phyloP scores from a whole-genome alignment of 2,888 invertebrate species.

The Chorisops tibialis region DNA sequence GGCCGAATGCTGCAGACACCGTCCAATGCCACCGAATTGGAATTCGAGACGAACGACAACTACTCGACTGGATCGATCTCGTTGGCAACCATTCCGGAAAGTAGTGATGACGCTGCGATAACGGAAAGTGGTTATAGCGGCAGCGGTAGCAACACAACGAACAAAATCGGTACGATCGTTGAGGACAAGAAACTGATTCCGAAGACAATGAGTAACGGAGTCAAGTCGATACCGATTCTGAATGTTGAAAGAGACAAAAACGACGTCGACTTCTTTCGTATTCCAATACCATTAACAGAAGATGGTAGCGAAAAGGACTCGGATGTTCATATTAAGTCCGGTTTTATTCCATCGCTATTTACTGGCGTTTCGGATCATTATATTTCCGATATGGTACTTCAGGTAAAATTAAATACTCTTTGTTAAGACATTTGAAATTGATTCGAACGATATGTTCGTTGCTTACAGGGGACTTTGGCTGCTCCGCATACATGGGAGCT shows the following conservation, averaged over 20 bases:
- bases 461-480: slow-evolving; percentile 56
- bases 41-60: slow-evolving; percentile 53
- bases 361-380: slow-evolving; percentile 64
- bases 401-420: slow-evolving; percentile 55
- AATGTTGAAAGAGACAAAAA: slow-evolving; percentile 20
- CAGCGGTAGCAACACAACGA: neutral
- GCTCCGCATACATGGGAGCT: slow-evolving; percentile 60
- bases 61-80: slow-evolving; percentile 39
- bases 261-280: neutral
- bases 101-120: neutral
- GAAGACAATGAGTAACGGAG: neutral
- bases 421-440: slow-evolving; percentile 25
- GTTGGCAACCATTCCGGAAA: neutral
- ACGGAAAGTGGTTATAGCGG: no score
- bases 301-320: slow-evolving; percentile 36
- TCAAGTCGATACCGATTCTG: slow-evolving; percentile 2
- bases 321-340: slow-evolving; percentile 42
- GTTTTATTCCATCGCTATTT: slow-evolving; percentile 61
- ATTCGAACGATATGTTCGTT: neutral
- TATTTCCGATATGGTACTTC: slow-evolving; percentile 72
- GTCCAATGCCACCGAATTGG: slow-evolving; percentile 73
- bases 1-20: slow-evolving; percentile 68
- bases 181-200: neutral
- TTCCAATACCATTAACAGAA: slow-evolving; percentile 56
- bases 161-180: neutral